Conservation (phyloP, 2,888 invertebrate genomes). For the Metacarcinus magister region DNA sequence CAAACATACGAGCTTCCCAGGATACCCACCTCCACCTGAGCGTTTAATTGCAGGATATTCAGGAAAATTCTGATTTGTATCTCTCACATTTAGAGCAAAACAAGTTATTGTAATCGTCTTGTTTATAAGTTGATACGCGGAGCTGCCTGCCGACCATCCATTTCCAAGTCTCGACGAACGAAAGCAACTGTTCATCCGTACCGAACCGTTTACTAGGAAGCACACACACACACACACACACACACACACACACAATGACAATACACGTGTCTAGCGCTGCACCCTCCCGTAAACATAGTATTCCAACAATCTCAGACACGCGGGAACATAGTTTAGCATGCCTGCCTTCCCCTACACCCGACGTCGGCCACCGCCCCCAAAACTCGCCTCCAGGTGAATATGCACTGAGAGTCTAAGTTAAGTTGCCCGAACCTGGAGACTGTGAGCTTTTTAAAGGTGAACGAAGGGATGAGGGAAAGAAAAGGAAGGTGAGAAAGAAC, state of each 20-base stretch:
- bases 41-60: not conserved
- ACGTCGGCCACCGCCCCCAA: not conserved
- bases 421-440: not conserved
- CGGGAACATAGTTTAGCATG: not conserved
- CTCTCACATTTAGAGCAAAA: not conserved
- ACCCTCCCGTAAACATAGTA: not conserved
- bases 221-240: not conserved
- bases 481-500: not conserved
- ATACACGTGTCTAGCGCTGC: not conserved
- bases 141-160: too few species aligned
- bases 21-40: not conserved
- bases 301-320: not conserved
- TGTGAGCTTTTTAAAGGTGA: not conserved
- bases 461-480: not conserved
- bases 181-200: not conserved
- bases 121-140: not conserved
- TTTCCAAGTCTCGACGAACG: not conserved
- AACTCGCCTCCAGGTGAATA: slow-evolving; percentile 1
- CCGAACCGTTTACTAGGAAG: not conserved
- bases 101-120: not conserved
- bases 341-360: not conserved
- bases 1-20: not conserved
- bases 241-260: not conserved
- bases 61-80: not conserved
- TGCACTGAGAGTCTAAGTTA: not conserved